phyloP scores from a whole-genome alignment of 2,113 vertebrate species.

The Catharus bicknelli region DNA sequence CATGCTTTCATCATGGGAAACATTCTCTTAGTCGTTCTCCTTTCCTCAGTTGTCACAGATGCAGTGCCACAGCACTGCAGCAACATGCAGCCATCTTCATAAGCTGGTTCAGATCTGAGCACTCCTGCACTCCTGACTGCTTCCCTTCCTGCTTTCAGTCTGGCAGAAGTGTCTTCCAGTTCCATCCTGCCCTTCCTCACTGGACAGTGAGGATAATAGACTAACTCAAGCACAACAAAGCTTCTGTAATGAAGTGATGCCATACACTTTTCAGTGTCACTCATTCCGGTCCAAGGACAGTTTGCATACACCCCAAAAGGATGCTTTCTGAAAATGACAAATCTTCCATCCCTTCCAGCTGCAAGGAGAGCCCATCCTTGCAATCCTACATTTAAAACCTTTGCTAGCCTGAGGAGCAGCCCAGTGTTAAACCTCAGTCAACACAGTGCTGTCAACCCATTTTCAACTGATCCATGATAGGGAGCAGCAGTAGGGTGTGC shows the following conservation, averaged over 20 bases:
- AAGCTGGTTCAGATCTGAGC: background rate
- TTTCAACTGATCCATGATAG: background rate
- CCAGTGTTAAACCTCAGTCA: background rate
- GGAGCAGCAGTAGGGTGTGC: background rate
- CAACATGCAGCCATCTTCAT: background rate
- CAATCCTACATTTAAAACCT: background rate
- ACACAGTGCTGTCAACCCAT: rapidly evolving
- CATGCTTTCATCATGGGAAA: background rate
- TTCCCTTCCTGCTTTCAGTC: background rate
- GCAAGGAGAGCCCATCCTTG: background rate
- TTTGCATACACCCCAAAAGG: background rate
- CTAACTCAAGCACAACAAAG: background rate
- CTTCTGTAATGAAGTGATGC: background rate
- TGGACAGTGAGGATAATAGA: background rate
- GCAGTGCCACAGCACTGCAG: background rate
- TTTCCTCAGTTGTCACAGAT: background rate
- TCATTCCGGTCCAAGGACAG: background rate
- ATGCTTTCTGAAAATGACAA: background rate
- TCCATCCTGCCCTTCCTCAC: background rate
- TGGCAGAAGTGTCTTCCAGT: background rate
- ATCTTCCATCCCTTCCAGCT: background rate
- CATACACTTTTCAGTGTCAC: background rate
- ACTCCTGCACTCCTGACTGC: background rate
- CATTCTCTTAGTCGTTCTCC: background rate
- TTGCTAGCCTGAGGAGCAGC: background rate